phyloP scores from a whole-genome alignment of 2,113 vertebrate genomes.

The Plestiodon gilberti region DNA sequence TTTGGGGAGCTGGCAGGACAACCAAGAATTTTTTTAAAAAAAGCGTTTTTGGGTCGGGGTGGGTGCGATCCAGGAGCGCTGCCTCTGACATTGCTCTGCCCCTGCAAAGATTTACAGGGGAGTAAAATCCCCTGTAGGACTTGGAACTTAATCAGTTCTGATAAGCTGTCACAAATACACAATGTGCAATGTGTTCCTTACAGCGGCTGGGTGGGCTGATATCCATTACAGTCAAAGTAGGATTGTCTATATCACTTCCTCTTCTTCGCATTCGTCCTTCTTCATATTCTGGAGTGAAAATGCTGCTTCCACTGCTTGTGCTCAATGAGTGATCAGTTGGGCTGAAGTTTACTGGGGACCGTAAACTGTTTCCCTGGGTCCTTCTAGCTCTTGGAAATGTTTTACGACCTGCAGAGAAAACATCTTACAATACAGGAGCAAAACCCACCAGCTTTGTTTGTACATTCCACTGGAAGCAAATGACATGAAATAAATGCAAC shows the following conservation, averaged over 20 bases:
- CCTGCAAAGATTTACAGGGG: background rate
- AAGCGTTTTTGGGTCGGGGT: too few relatives aligned
- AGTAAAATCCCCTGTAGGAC: too few relatives aligned
- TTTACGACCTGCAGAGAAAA: conserved; percentile 87
- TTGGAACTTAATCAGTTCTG: background rate
- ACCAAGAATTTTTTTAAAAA: too few relatives aligned
- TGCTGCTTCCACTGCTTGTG: conserved; percentile 96
- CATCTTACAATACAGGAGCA: background rate
- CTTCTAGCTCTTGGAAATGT: conserved; percentile 95
- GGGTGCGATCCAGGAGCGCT: too few relatives aligned
- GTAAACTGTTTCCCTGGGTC: conserved; percentile 91
- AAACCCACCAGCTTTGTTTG: background rate
- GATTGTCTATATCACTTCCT: conserved; percentile 94
- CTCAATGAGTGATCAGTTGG: conserved; percentile 94
- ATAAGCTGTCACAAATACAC: background rate
- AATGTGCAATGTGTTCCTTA: conserved; percentile 73
- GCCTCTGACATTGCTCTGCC: too few relatives aligned
- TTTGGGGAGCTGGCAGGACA: too few relatives aligned
- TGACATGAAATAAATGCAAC: background rate
- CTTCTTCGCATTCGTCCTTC: conserved; percentile 86
- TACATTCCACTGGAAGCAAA: background rate
- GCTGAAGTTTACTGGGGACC: conserved; percentile 94
- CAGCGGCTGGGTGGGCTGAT: conserved; percentile 98
- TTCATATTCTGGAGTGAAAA: conserved; percentile 92
- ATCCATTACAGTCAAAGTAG: conserved; percentile 94